These are phyloP conservation scores for Lates calcarifer DNA, from an alignment of 2,113 vertebrate genomes.

Conservation along the genomic window DNA sequence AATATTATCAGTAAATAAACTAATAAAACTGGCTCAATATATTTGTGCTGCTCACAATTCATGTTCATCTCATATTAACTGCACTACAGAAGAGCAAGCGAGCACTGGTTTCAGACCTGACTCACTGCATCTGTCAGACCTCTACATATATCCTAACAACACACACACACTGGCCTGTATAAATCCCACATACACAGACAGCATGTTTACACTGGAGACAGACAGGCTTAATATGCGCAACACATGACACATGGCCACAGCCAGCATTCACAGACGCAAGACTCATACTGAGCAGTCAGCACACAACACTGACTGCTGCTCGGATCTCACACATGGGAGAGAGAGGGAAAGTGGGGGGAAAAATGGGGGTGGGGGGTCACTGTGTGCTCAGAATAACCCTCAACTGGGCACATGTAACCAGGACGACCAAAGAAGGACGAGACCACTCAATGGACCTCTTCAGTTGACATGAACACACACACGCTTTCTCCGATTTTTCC, in stretches of 20 bases:
- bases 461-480: constrained; percentile 37
- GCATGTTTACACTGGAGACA: constrained; percentile 63
- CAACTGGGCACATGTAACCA: constrained; percentile 57
- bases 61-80: neutral
- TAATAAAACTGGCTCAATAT: neutral
- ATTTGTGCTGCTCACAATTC: neutral
- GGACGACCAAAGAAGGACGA: constrained; percentile 46
- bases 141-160: constrained; percentile 10
- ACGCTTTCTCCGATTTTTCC: constrained; percentile 41
- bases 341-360: neutral
- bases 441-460: constrained; percentile 46
- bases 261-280: constrained; percentile 72
- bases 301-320: constrained; percentile 46
- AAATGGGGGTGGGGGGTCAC: constrained; percentile 6
- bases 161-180: constrained; percentile 10
- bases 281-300: constrained; percentile 70
- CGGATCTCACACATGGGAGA: constrained; percentile 27
- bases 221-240: constrained; percentile 66
- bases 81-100: neutral
- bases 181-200: constrained; percentile 48
- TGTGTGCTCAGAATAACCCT: constrained; percentile 67
- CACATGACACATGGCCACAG: constrained; percentile 68
- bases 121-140: constrained; percentile 24
- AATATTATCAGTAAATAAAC: neutral
- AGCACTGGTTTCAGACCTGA: neutral